Base-by-base conservation (phyloP, 2,113 vertebrate genomes). In the Thunnus thynnus region DNA sequence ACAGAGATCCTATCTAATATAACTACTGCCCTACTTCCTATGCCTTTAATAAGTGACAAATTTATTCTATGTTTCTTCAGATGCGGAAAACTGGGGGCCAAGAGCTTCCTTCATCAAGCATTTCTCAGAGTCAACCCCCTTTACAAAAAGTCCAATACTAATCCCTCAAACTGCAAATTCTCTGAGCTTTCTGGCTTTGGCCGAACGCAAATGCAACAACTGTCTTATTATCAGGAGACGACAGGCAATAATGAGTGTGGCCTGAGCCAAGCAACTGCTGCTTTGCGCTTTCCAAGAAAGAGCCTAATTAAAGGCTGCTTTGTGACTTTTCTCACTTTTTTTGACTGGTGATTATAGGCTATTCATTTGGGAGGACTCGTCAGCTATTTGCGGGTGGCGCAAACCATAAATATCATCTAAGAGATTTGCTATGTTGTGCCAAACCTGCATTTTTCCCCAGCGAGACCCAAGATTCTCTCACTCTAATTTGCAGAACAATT, bases 231-330 rank as follows among this genome's bases (percentile, higher is more conserved):
- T 91, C 93, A 83, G 85, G 70, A 84, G 91, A 82, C 77, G 85
- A 86, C 94, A 91, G 81, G 80, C 90, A 84, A 84, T 92, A 92
- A 93, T 91, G 92, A 93, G 83, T 32, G 58, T 52, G 82, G 90
- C 73, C 83, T 44, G 63, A 91, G 72, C 81, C 55, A 76, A 89
- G 89, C 86, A 62, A 85, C 69, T 79, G 86, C 84, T 86, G 78
- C 86, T 78, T 84, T 85, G 89, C 88, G 86, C 81, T 83, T 90
- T 83, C 58, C 83, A 64, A 86, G 79, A 88, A 88, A 70, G 72
- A 67, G 57, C 63, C 88, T 94, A 94, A 95, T 95, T 95, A 95
- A 90, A 89, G 90, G 72, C 82, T 82, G 89, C 91, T 93, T 94
- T 92, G 88, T 94, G 91, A 92, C 90, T 95, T 94, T 92, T 93